Percentiles rank a stretch among this genome's conserved stretches.
These are phyloP conservation scores for Puma concolor DNA, from an alignment of 2,113 vertebrate genomes.

Conservation along the genomic window DNA sequence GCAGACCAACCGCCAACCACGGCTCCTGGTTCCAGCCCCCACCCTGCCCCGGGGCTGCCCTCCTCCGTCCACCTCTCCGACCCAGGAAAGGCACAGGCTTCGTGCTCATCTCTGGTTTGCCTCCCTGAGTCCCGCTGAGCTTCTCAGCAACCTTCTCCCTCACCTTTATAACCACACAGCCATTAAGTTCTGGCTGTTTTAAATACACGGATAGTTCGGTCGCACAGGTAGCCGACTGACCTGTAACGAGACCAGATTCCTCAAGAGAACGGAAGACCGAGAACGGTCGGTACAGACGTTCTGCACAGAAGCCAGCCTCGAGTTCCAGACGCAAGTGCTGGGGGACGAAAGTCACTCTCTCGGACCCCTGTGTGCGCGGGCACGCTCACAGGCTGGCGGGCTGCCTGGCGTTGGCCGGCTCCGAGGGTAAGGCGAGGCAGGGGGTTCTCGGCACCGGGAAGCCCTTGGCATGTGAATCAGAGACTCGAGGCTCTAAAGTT, in stretches of 20 bases:
- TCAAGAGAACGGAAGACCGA: not conserved
- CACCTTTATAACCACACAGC: accelerated
- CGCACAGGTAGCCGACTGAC: accelerated
- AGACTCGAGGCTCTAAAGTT: constrained; percentile 23
- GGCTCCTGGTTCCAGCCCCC: not conserved
- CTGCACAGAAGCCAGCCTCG: accelerated
- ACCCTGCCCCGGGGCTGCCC: accelerated
- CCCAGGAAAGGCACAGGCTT: no score
- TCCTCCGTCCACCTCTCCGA: accelerated
- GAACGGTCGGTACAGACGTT: not conserved
- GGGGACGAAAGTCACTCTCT: not conserved
- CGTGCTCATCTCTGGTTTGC: not conserved
- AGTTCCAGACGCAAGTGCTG: not conserved
- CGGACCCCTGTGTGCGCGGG: accelerated
- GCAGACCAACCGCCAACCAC: accelerated
- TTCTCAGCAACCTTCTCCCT: not conserved
- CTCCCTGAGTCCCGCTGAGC: no score
- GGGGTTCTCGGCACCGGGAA: not conserved
- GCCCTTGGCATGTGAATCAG: not conserved
- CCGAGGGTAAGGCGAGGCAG: not conserved
- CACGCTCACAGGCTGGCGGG: not conserved
- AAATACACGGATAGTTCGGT: accelerated
- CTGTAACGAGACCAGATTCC: accelerated
- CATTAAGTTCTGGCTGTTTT: not conserved
- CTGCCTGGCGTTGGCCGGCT: not conserved